Conservation (phyloP, 2,797 vertebrate species). For the Remorina albescens region DNA sequence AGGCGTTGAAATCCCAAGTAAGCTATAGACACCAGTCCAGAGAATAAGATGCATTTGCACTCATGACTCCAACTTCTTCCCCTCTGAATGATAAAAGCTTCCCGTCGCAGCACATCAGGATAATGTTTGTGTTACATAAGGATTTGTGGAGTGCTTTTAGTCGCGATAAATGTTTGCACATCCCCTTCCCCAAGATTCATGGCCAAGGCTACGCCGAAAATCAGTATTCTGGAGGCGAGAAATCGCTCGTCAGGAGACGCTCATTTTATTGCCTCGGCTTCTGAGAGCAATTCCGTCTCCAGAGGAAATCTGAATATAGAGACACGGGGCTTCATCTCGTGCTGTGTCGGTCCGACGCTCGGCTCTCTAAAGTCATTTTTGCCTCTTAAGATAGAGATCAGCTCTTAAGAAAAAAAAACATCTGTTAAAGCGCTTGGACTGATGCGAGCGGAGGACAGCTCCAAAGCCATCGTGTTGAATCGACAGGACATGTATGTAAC, state of each 20-base stretch:
- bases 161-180: slow-evolving; percentile 67
- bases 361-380: slow-evolving; percentile 75
- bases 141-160: slow-evolving; percentile 63
- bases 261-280: slow-evolving; percentile 62
- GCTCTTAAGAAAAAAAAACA: slow-evolving; percentile 54
- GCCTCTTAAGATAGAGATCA: slow-evolving; percentile 58
- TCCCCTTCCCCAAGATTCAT: slow-evolving; percentile 65
- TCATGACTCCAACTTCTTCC: slow-evolving; percentile 55
- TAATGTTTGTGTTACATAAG: slow-evolving; percentile 68
- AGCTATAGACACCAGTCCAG: slow-evolving; percentile 55
- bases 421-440: slow-evolving; percentile 60
- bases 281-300: slow-evolving; percentile 63
- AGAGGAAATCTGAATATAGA: slow-evolving; percentile 70
- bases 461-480: slow-evolving; percentile 54
- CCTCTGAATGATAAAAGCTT: slow-evolving; percentile 32
- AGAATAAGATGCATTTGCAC: slow-evolving; percentile 52
- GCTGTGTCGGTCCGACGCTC: slow-evolving; percentile 65
- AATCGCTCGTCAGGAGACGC: slow-evolving; percentile 62
- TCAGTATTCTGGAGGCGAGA: slow-evolving; percentile 69
- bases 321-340: slow-evolving; percentile 65
- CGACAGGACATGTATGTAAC: slow-evolving; percentile 56
- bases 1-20: slow-evolving; percentile 90
- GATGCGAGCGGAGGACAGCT: slow-evolving; percentile 48
- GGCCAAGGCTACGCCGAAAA: slow-evolving; percentile 53
- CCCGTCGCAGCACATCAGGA: slow-evolving; percentile 35